Conservation (phyloP, 1,140 invertebrate species). For the Nautilus pompilius region DNA sequence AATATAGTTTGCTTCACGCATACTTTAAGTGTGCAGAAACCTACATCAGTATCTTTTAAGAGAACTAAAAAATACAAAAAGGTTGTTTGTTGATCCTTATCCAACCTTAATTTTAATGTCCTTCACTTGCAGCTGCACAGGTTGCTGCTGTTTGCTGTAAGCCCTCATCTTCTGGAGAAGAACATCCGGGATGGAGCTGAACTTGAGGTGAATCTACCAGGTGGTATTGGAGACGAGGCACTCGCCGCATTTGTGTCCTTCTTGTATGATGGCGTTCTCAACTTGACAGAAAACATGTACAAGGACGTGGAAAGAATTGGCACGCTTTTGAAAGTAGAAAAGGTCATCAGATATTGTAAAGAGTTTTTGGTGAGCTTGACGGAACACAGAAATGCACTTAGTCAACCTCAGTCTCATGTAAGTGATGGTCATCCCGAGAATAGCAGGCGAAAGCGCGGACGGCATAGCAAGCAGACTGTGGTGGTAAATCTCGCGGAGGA, state of each 20-base stretch:
- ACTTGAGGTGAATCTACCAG: background rate
- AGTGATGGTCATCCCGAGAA: background rate
- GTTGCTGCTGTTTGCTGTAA: background rate
- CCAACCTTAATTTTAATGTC: background rate
- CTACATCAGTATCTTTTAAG: no score
- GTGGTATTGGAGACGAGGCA: background rate
- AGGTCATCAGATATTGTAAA: background rate
- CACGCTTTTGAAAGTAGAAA: background rate
- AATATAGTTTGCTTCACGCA: no score
- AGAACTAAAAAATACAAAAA: background rate
- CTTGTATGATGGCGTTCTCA: background rate
- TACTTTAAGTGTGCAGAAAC: no score
- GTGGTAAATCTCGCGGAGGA: background rate
- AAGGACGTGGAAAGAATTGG: background rate
- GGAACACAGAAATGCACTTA: background rate
- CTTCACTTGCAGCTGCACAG: background rate
- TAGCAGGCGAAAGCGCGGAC: background rate
- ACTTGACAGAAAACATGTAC: background rate
- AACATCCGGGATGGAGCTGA: background rate
- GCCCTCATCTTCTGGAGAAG: slow-evolving; percentile 1
- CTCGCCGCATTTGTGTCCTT: slow-evolving; percentile 1
- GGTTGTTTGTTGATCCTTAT: background rate
- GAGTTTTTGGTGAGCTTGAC: background rate
- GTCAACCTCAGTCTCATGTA: background rate
- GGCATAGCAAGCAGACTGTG: background rate